A percentile compares a stretch with the other conserved stretches of the same genome.
Conservation (phyloP, 1,140 invertebrate species). For the Catajapyx aquilonaris region DNA sequence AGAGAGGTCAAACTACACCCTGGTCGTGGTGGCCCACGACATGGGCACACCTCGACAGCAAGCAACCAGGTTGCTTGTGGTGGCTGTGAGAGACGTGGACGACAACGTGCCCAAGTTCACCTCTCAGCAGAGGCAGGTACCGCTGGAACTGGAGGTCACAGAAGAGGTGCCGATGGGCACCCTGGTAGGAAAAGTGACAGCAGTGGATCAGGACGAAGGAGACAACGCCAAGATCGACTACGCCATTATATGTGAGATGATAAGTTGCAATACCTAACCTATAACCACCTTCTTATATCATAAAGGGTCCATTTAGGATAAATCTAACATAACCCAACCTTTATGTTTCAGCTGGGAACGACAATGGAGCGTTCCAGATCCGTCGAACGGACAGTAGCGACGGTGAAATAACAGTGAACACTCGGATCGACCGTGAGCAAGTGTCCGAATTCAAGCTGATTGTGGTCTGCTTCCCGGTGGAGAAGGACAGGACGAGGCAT, state of each 20-base stretch:
- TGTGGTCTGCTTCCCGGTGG: conserved; percentile 43
- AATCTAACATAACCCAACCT: conserved; percentile 4
- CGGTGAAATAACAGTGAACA: conserved; percentile 33
- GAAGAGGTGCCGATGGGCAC: conserved; percentile 42
- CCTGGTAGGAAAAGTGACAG: conserved; percentile 39
- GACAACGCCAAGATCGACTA: conserved; percentile 57
- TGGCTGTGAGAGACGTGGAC: conserved; percentile 50
- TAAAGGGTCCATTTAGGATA: background rate
- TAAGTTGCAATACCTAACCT: background rate
- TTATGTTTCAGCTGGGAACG: conserved; percentile 35
- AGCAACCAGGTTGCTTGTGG: conserved; percentile 39
- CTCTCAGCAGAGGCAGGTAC: conserved; percentile 33
- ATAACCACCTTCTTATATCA: conserved; percentile 1
- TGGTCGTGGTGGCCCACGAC: conserved; percentile 52
- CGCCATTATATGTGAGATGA: conserved; percentile 33
- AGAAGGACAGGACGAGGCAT: too few relatives aligned
- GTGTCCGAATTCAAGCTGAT: conserved; percentile 35
- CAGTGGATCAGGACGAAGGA: conserved; percentile 47
- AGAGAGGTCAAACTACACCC: conserved; percentile 40
- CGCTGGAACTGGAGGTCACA: conserved; percentile 32
- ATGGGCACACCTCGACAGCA: conserved; percentile 51
- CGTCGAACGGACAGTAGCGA: conserved; percentile 38
- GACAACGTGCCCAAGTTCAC: conserved; percentile 54
- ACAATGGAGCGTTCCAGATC: conserved; percentile 37
- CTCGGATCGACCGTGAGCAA: conserved; percentile 41